Conservation (phyloP, 30 jellyfish, hydroid and myxozoan genomes). For the Mastigias papua region DNA sequence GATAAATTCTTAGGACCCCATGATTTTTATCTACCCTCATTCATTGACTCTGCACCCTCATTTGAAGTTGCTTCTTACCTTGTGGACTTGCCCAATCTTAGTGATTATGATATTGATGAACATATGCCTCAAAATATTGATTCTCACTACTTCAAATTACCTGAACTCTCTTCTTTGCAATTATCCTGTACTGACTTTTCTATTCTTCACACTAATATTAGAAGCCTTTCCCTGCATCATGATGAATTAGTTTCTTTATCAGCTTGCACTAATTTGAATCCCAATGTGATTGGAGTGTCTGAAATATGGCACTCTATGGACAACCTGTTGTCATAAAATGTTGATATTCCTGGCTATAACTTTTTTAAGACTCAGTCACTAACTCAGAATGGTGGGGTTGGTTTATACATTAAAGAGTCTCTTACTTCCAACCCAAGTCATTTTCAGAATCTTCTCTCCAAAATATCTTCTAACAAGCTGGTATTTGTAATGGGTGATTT, state of each 20-base stretch:
- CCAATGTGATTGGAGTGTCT: slow-evolving; percentile 58
- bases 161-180: slow-evolving; percentile 48
- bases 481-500: no score
- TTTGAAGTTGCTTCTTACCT: slow-evolving; percentile 42
- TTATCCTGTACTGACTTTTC: slow-evolving; percentile 52
- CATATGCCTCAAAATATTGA: slow-evolving; percentile 59
- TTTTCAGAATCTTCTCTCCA: no score
- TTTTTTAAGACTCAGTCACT: slow-evolving; percentile 24
- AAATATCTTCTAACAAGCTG: no score
- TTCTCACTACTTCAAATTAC: slow-evolving; percentile 53
- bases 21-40: slow-evolving; percentile 56
- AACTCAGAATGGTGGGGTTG: slow-evolving; percentile 62
- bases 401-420: slow-evolving; percentile 42
- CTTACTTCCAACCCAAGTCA: slow-evolving; percentile 49
- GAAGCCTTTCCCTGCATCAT: slow-evolving; percentile 65
- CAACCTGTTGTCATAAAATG: slow-evolving; percentile 10
- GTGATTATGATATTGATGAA: slow-evolving; percentile 60
- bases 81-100: slow-evolving; percentile 49
- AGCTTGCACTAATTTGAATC: slow-evolving; percentile 42
- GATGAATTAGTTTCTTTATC: slow-evolving; percentile 65
- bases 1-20: slow-evolving; percentile 16
- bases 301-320: slow-evolving; percentile 42
- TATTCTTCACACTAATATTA: slow-evolving; percentile 52
- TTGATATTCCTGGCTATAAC: slow-evolving; percentile 20
- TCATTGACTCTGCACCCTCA: slow-evolving; percentile 38